phyloP scores from a whole-genome alignment of 1,140 invertebrate species.

The Scylla paramamosain region DNA sequence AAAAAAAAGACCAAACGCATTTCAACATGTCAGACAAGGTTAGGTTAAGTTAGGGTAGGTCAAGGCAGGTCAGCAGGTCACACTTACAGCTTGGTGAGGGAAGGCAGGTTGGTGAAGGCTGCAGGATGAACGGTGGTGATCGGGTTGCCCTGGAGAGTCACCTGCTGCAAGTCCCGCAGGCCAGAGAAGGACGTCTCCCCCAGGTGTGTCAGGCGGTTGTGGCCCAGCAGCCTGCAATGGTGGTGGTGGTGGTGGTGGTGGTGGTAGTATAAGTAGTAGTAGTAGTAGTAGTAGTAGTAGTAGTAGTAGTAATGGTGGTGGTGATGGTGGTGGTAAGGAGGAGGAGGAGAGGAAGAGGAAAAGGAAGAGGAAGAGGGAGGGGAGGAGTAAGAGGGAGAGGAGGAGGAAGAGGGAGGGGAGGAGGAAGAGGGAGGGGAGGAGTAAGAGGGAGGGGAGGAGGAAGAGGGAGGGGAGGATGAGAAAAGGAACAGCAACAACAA shows the following conservation, averaged over 20 bases:
- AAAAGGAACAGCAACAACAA: too few species aligned
- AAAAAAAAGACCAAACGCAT: too few species aligned
- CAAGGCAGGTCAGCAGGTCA: too few species aligned
- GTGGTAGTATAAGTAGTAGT: background rate
- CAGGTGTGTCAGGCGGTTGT: slow-evolving; percentile 71
- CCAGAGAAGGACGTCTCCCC: slow-evolving; percentile 59
- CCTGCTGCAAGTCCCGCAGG: slow-evolving; percentile 58
- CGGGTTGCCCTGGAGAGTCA: slow-evolving; percentile 74
- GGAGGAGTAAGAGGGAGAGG: background rate
- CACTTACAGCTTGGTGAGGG: slow-evolving; percentile 76
- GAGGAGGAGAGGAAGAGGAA: too few species aligned
- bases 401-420: too few species aligned
- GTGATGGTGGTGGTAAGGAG: background rate
- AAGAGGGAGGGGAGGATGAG: background rate
- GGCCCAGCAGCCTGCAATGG: slow-evolving; percentile 58
- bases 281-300: slow-evolving; percentile 1
- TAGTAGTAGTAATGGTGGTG: background rate
- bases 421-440: background rate
- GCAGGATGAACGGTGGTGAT: slow-evolving; percentile 61
- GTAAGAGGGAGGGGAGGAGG: background rate
- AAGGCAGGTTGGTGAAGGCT: slow-evolving; percentile 74
- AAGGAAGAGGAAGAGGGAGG: too few species aligned
- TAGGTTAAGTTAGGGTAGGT: too few species aligned
- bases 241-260: background rate
- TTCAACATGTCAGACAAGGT: too few species aligned